A percentile compares a stretch with the other conserved stretches of the same genome.
phyloP scores from a whole-genome alignment of 2,113 vertebrate genomes.

The Prunella himalayana region DNA sequence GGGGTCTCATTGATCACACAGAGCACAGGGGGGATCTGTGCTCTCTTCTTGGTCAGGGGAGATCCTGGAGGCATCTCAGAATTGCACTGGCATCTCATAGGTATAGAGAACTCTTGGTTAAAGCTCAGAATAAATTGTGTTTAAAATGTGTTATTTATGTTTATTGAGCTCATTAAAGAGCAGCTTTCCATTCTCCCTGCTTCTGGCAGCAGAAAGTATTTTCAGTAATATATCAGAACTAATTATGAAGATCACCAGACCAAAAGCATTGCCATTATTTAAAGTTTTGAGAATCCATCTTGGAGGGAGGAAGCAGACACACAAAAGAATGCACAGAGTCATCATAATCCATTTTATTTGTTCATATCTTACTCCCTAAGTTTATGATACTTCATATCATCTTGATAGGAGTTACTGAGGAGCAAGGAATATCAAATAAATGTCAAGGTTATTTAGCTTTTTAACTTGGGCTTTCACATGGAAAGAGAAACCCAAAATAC shows the following conservation, averaged over 20 bases:
- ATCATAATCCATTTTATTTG: neutral
- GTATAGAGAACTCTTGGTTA: neutral
- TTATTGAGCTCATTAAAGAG: neutral
- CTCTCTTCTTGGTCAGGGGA: neutral
- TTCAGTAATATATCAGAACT: neutral
- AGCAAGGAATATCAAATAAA: neutral
- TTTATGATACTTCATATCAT: neutral
- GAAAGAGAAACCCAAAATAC: neutral
- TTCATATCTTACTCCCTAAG: neutral
- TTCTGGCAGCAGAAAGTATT: neutral
- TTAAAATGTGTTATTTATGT: neutral
- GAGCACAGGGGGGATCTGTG: neutral
- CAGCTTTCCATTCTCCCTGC: neutral
- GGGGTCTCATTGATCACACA: neutral
- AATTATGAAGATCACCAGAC: neutral
- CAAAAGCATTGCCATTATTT: neutral
- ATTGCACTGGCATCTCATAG: neutral
- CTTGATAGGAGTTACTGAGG: neutral
- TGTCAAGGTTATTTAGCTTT: neutral
- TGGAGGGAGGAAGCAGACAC: neutral
- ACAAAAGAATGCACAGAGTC: neutral
- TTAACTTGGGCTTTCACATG: neutral
- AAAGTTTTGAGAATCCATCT: neutral
- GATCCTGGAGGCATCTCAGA: neutral
- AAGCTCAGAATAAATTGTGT: neutral